These are phyloP conservation scores for Columba janthina DNA, from an alignment of 2,113 vertebrate genomes.

Conservation along the genomic window DNA sequence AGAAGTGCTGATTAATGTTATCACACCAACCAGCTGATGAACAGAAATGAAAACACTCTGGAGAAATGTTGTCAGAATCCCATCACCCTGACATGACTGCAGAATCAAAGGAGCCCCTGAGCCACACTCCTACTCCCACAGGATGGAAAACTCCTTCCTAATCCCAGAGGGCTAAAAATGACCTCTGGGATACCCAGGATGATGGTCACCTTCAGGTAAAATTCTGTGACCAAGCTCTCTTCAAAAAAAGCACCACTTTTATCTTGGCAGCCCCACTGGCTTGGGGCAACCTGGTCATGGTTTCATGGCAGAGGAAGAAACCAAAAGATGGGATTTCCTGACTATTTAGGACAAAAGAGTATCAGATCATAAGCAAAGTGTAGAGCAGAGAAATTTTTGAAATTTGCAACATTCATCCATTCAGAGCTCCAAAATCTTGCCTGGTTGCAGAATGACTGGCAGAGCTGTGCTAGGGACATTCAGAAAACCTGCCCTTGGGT, in stretches of 20 bases:
- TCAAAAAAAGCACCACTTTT: background rate
- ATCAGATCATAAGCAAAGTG: background rate
- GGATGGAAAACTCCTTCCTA: background rate
- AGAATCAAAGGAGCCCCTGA: background rate
- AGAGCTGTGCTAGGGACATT: background rate
- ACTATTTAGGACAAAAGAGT: background rate
- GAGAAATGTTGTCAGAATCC: slow-evolving; percentile 37
- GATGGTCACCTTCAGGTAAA: background rate
- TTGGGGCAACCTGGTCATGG: background rate
- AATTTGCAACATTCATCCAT: background rate
- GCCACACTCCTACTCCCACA: background rate
- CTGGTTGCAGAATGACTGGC: background rate
- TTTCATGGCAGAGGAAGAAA: background rate
- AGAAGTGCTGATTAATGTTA: slow-evolving; percentile 61
- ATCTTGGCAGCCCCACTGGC: background rate
- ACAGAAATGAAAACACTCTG: slow-evolving; percentile 32
- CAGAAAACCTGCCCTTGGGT: background rate
- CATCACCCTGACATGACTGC: background rate
- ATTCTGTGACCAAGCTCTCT: background rate
- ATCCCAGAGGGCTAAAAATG: background rate
- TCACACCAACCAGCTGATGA: slow-evolving; percentile 52
- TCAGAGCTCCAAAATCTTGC: background rate
- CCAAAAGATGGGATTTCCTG: background rate
- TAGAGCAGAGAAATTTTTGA: background rate
- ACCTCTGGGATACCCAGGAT: background rate